phyloP scores from a whole-genome alignment of 2,797 vertebrate species.

The Silurus aristotelis region DNA sequence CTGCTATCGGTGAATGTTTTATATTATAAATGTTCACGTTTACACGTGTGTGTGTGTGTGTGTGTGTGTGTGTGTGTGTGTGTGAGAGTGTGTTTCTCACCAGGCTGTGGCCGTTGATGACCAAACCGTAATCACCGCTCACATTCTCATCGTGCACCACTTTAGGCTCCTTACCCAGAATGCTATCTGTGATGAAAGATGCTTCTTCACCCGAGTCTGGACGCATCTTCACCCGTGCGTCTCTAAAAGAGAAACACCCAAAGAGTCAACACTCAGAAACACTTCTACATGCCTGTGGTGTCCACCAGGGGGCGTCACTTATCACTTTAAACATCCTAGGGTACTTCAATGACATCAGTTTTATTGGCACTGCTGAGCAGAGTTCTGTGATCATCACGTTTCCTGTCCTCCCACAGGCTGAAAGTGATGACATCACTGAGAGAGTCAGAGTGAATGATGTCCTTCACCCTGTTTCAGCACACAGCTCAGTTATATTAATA shows the following conservation, averaged over 20 bases:
- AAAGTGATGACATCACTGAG: neutral
- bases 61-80: neutral
- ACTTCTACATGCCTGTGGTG: neutral
- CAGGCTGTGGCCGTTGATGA: constrained; percentile 93
- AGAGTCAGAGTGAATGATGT: neutral
- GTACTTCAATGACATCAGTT: neutral
- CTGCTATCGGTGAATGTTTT: neutral
- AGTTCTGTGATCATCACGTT: too few relatives aligned
- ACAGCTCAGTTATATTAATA: neutral
- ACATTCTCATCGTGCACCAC: constrained; percentile 76
- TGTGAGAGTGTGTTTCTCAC: constrained; percentile 65
- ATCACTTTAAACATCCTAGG: neutral
- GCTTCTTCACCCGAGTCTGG: constrained; percentile 67
- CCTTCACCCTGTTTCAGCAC: neutral
- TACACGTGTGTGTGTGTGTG: too few relatives aligned
- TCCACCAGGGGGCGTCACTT: constrained; percentile 19
- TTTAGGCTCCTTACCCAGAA: constrained; percentile 57
- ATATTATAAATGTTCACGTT: neutral
- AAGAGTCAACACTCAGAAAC: neutral
- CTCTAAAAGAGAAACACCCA: constrained; percentile 63
- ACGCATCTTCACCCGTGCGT: constrained; percentile 81
- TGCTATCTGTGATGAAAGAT: constrained; percentile 57
- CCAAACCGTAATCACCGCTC: constrained; percentile 81
- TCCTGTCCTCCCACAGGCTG: neutral
- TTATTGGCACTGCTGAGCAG: neutral